Evolutionary conservation across 2,113 vertebrate genomes (phyloP), one percentile per base, ranked within the genome.

Genomic region (Malurus alboscapulatus): DNA sequence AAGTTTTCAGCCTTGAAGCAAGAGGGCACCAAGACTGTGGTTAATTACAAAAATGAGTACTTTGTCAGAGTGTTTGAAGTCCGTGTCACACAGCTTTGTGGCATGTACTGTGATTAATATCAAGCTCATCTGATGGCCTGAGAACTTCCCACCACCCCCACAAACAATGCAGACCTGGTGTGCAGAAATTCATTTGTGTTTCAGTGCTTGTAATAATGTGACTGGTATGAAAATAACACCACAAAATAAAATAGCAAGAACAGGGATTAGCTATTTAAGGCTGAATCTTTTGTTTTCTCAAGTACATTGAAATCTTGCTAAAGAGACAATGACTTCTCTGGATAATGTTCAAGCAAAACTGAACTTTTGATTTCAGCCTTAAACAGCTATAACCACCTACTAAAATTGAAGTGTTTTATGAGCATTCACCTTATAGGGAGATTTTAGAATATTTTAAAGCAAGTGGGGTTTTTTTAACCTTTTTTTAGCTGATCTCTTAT

Each of bases 241-340:
- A 44, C 34, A 73, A 85, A 93, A 92, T 88, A 76, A 88, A 96
- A 73, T 62, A 95, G 42, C 72, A 87, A 76, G 78, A 61, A 38
- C 5, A 25, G 22, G 11, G 53, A 94, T 94, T 91, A 95, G 72
- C 80, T 91, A 38, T 83, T 89, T 73, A 57, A 78, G 74, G 62
- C 48, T 13, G 11, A 50, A 34, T 91, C 2, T 75, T 96, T 87
- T 20, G 30, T 51, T 87, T 69, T 74, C 32, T 11, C 48, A 29
- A 47, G 25, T 84, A 34, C 26, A 36, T 29, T 67, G 80, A 92
- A 38, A n/a, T 80, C 47, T 63, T 71, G 44, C 10, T 2, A 17
- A 27, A 32, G 12, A 73, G 11, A 38, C 44, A 55, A 2, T 40
- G 36, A 27, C 40, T 89, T 55, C 8, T 68, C 38, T 72, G 62